Base-by-base conservation (phyloP, 2,113 vertebrate genomes). In the Saimiri boliviensis region DNA sequence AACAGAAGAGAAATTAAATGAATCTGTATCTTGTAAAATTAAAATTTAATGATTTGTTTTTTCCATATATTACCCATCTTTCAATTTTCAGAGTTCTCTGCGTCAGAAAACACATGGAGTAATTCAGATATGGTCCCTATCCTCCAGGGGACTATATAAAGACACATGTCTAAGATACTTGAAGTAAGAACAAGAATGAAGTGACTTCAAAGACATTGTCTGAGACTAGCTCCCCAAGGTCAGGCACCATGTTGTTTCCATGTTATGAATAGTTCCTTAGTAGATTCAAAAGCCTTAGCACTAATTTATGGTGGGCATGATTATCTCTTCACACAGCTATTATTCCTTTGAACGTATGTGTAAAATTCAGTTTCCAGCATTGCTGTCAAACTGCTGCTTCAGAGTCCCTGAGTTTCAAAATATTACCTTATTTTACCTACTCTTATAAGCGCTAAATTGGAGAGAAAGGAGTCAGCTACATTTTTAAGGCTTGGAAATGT, bases 121-220 rank as follows among this genome's bases (percentile, higher is more conserved):
- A 97, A 97, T 94, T 97, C 84, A 95, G 97, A 97, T 80, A 93
- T 95, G 90, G 77, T 70, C 93, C 94, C 89, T 89, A 63, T 20
- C 66, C 76, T 95, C 89, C 56, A 63, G 86, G 58, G 88, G 73
- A 93, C 95, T 98, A 89, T 97, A 96, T 97, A 98, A 95, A 97
- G 95, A 94, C 92, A 95, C 93, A 97, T 97, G 95, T 96, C 92
- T 97, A 86, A 97, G 92, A 98, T 97, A 94, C 84, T 95, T 97
- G 96, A 98, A 98, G 96, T 92, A 96, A 93, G 94, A 88, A 97
- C 86, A 95, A 95, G 97, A 93, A 97, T 90, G 85, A 95, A 92
- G 70, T 93, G 92, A 97, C 97, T 98, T 97, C 97, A 97, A 97
- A 97, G 95, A 86, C 96, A 95, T 93, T 89, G 94, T 97, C 90